phyloP scores from a whole-genome alignment of 2,797 vertebrate genomes.

The Catharus ustulatus region DNA sequence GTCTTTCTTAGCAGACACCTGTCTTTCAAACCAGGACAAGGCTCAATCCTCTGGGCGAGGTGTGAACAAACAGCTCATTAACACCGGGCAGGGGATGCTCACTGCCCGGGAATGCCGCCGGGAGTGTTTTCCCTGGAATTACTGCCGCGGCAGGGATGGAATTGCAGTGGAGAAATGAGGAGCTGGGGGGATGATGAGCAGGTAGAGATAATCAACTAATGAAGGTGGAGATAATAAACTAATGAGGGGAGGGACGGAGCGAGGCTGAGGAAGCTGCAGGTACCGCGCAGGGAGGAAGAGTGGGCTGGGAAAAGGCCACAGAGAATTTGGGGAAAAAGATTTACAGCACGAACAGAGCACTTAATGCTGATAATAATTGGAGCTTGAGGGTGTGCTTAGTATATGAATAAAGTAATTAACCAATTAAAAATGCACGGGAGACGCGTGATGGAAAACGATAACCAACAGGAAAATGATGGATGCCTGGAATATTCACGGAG shows the following conservation, averaged over 20 bases:
- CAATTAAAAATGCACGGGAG: constrained; percentile 70
- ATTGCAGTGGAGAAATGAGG: constrained; percentile 48
- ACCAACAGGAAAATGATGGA: constrained; percentile 66
- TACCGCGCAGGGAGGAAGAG: neutral
- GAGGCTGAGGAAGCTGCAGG: constrained; percentile 5
- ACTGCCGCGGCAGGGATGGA: neutral
- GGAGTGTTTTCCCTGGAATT: constrained; percentile 2
- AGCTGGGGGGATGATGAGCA: constrained; percentile 52
- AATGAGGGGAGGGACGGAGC: constrained; percentile 54
- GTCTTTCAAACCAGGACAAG: too few species aligned
- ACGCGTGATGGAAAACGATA: constrained; percentile 53
- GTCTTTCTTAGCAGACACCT: too few species aligned
- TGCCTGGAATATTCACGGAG: neutral
- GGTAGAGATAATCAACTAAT: constrained; percentile 55
- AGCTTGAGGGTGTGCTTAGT: constrained; percentile 57
- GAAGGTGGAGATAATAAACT: constrained; percentile 51
- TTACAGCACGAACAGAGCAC: constrained; percentile 9
- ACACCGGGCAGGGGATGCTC: neutral
- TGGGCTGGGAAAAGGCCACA: neutral
- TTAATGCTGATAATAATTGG: constrained; percentile 63
- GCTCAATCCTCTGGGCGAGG: neutral
- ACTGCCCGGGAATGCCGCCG: neutral
- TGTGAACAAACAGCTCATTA: constrained; percentile 20
- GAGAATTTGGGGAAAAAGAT: constrained; percentile 14
- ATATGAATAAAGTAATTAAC: constrained; percentile 68